A percentile compares a stretch with the other conserved stretches of the same genome.
Evolutionary conservation across 2,888 invertebrate species (phyloP).

Genomic region (Drosophila ezoana): DNA sequence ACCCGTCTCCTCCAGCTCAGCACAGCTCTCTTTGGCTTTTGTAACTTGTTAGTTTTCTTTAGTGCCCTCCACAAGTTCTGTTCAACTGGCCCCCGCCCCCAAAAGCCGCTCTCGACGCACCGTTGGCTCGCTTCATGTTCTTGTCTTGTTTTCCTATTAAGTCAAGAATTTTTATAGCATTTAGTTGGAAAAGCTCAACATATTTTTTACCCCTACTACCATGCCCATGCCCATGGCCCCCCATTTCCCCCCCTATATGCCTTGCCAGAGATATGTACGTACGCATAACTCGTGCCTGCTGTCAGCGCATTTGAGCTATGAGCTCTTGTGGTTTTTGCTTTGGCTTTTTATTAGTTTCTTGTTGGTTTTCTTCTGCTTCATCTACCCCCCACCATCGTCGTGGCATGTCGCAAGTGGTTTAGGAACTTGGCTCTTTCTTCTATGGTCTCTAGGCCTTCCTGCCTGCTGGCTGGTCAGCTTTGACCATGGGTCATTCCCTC

Average conservation of each 20-base stretch:
- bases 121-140: constrained; percentile 50
- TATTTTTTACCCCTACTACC: constrained; percentile 51
- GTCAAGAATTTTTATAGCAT: constrained; percentile 80
- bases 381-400: neutral
- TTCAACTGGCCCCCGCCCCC: neutral
- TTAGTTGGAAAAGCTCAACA: constrained; percentile 79
- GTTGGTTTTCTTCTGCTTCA: constrained; percentile 37
- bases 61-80: constrained; percentile 63
- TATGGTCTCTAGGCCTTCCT: constrained; percentile 12
- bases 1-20: too few relatives aligned
- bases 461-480: constrained; percentile 12
- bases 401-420: constrained; percentile 60
- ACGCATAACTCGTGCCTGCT: constrained; percentile 80
- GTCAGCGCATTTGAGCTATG: constrained; percentile 79
- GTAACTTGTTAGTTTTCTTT: constrained; percentile 79
- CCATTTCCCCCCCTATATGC: neutral
- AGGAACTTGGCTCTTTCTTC: constrained; percentile 21
- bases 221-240: constrained; percentile 2
- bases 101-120: constrained; percentile 5
- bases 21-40: constrained; percentile 63
- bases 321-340: constrained; percentile 73
- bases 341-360: constrained; percentile 78
- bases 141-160: constrained; percentile 79
- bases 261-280: constrained; percentile 44
- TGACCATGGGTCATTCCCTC: constrained; percentile 37